Evolutionary conservation across 2,888 invertebrate genomes (phyloP).

Genomic region (Pterostichus niger): DNA sequence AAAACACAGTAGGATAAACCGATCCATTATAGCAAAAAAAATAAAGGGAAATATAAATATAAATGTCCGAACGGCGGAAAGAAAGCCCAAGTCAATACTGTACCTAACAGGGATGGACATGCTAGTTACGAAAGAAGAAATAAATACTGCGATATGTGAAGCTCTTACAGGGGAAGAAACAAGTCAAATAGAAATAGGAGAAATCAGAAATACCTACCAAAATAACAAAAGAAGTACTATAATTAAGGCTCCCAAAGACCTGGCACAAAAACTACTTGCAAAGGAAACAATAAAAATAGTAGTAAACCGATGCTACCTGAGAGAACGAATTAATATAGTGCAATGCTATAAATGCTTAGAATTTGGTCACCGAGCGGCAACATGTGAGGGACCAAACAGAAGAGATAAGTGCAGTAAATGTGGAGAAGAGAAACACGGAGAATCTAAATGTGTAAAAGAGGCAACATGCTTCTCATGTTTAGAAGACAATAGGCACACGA

Average conservation of each 20-base stretch:
- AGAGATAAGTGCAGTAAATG: constrained; percentile 20
- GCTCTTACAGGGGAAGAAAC: neutral
- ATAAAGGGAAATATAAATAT: too few relatives aligned
- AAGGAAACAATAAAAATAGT: neutral
- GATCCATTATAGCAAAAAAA: constrained; percentile 6
- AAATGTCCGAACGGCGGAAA: too few relatives aligned
- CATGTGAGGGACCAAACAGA: constrained; percentile 5
- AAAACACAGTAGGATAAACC: neutral
- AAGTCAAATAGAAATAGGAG: constrained; percentile 3
- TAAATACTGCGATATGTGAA: constrained; percentile 1
- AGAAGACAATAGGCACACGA: constrained; percentile 18
- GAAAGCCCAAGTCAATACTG: neutral
- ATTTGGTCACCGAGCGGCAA: constrained; percentile 7
- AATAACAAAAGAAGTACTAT: neutral
- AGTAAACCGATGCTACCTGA: neutral
- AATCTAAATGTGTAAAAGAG: neutral
- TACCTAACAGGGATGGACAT: neutral
- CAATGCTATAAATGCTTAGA: constrained; percentile 44
- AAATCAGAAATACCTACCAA: neutral
- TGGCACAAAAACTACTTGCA: neutral
- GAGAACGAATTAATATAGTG: neutral
- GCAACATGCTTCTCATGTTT: constrained; percentile 26
- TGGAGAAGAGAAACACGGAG: constrained; percentile 14
- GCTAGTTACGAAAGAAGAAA: constrained; percentile 1
- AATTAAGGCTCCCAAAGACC: neutral